Conservation (phyloP, 2,888 invertebrate species). For the Campoplex nolae region DNA sequence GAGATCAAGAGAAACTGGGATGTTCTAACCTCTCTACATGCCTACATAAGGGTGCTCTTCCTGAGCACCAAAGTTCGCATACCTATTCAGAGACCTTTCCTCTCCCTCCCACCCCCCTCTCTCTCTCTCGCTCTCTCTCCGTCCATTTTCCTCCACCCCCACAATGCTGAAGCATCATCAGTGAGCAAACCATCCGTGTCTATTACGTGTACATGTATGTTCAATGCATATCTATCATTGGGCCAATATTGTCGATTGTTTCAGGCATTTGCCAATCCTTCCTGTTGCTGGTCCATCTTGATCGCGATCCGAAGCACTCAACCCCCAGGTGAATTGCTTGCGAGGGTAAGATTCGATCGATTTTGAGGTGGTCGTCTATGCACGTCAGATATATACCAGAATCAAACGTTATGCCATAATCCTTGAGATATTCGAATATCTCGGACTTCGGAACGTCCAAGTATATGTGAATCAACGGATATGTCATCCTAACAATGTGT, state of each 20-base stretch:
- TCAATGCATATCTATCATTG: slow-evolving; percentile 9
- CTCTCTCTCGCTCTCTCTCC: slow-evolving; percentile 49
- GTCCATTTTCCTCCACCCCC: slow-evolving; percentile 29
- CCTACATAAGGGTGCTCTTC: slow-evolving; percentile 68
- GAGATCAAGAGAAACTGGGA: slow-evolving; percentile 48
- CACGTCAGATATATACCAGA: slow-evolving; percentile 13
- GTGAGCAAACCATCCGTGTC: slow-evolving; percentile 36
- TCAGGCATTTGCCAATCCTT: slow-evolving; percentile 77
- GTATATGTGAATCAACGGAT: slow-evolving; percentile 32
- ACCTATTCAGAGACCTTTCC: slow-evolving; percentile 69
- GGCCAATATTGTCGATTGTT: slow-evolving; percentile 77
- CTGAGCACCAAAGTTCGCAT: slow-evolving; percentile 65
- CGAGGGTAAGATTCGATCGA: slow-evolving; percentile 71
- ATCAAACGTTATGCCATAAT: slow-evolving; percentile 25
- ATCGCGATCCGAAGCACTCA: slow-evolving; percentile 63
- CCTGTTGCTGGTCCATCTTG: slow-evolving; percentile 40
- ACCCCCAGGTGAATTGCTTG: slow-evolving; percentile 70
- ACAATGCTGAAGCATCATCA: slow-evolving; percentile 52
- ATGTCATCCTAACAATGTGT: background rate
- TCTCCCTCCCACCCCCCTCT: background rate
- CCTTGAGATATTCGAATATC: slow-evolving; percentile 36
- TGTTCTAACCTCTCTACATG: slow-evolving; percentile 65
- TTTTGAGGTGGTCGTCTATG: slow-evolving; percentile 7
- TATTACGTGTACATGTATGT: slow-evolving; percentile 12
- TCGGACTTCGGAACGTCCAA: slow-evolving; percentile 37